phyloP scores from a whole-genome alignment of 2,113 vertebrate species.

The Edolisoma coerulescens region DNA sequence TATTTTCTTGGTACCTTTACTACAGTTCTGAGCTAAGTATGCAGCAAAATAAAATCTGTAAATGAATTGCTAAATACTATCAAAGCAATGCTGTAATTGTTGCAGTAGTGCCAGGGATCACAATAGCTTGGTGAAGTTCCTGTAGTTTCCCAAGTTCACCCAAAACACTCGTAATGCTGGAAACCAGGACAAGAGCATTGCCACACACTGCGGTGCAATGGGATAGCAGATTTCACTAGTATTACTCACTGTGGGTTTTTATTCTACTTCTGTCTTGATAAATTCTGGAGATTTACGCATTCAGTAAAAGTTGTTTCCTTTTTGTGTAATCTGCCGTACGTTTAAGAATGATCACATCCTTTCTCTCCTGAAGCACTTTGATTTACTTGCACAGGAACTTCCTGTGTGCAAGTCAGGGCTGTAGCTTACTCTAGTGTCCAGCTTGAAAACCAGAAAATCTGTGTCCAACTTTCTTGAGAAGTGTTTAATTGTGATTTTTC shows the following conservation, averaged over 20 bases:
- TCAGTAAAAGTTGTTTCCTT: background rate
- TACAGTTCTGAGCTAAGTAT: background rate
- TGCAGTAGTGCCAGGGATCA: background rate
- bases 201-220: background rate
- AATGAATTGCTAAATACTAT: background rate
- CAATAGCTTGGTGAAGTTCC: background rate
- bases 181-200: background rate
- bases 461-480: background rate
- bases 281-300: background rate
- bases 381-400: background rate
- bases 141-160: background rate
- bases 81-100: background rate
- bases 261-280: background rate
- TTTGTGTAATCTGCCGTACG: background rate
- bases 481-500: background rate
- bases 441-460: background rate
- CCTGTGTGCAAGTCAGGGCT: background rate
- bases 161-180: background rate
- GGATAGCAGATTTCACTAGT: background rate
- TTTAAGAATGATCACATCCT: background rate
- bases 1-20: background rate
- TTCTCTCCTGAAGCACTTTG: background rate
- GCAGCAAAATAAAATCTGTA: background rate
- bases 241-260: background rate
- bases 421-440: background rate